These are phyloP conservation scores for Lasioglossum zephyrum DNA, from an alignment of 2,888 invertebrate genomes.

Conservation along the genomic window DNA sequence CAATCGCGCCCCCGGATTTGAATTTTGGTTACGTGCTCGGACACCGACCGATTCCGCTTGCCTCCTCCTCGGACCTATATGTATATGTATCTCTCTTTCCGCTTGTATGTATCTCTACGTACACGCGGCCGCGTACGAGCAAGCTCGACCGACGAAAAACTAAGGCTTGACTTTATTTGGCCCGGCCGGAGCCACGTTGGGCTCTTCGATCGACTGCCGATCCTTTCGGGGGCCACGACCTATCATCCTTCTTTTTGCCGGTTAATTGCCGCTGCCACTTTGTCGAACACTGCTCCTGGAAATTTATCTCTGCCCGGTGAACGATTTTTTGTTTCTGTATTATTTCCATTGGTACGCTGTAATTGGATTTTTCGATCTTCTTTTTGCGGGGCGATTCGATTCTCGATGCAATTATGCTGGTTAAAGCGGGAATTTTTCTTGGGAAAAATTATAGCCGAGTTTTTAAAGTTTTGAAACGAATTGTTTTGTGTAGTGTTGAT, in stretches of 20 bases:
- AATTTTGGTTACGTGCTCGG: slow-evolving; percentile 74
- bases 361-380: not conserved
- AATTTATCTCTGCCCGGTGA: not conserved
- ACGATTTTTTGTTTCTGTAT: not conserved
- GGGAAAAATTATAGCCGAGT: not conserved
- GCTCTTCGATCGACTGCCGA: slow-evolving; percentile 1
- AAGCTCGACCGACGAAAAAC: slow-evolving; percentile 61
- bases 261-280: slow-evolving; percentile 9
- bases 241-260: slow-evolving; percentile 2
- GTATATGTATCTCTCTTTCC: not conserved
- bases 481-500: not conserved
- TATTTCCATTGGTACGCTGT: not conserved
- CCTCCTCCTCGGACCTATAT: slow-evolving; percentile 32
- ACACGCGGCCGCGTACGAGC: not conserved
- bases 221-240: slow-evolving; percentile 18
- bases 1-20: slow-evolving; percentile 79
- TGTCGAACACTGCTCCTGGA: not conserved
- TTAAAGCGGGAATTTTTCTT: not conserved
- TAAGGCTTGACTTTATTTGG: slow-evolving; percentile 75
- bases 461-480: too few species aligned
- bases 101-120: not conserved
- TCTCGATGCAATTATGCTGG: not conserved
- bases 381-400: not conserved
- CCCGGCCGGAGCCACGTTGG: slow-evolving; percentile 40
- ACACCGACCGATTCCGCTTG: slow-evolving; percentile 43